Evolutionary conservation across 2,797 vertebrate species (phyloP).

Genomic region (Myoxocephalus aenaeus): DNA sequence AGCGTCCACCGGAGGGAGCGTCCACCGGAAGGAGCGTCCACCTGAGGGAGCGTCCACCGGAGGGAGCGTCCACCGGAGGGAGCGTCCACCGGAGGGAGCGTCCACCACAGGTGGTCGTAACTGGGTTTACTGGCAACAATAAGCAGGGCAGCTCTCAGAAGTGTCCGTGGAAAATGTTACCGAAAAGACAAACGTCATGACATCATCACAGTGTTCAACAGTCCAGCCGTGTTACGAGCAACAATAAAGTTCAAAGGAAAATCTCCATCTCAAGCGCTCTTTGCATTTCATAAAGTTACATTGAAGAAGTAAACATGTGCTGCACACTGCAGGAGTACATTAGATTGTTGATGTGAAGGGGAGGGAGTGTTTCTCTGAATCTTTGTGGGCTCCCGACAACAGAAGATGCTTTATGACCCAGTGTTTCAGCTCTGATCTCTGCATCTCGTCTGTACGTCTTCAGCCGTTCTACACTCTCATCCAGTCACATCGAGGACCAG

Average conservation of each 20-base stretch:
- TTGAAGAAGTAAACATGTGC: slow-evolving; percentile 63
- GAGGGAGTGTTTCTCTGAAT: slow-evolving; percentile 12
- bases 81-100: too few relatives aligned
- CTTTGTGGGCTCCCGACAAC: slow-evolving; percentile 74
- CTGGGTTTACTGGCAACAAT: slow-evolving; percentile 59
- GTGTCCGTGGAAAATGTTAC: slow-evolving; percentile 27
- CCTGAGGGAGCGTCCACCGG: too few relatives aligned
- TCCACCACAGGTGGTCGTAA: too few relatives aligned
- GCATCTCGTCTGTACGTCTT: neutral
- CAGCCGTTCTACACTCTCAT: slow-evolving; percentile 23
- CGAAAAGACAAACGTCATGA: slow-evolving; percentile 28
- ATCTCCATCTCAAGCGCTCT: slow-evolving; percentile 10
- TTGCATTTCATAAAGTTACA: slow-evolving; percentile 51
- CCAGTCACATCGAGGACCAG: slow-evolving; percentile 15
- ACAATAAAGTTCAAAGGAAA: slow-evolving; percentile 62
- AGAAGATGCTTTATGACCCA: slow-evolving; percentile 74
- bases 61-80: too few relatives aligned
- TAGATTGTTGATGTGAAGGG: slow-evolving; percentile 35
- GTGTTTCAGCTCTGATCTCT: slow-evolving; percentile 3
- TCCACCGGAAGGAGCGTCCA: too few relatives aligned
- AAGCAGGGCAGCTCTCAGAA: slow-evolving; percentile 47
- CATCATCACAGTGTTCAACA: slow-evolving; percentile 16
- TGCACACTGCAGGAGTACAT: slow-evolving; percentile 35
- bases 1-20: neutral
- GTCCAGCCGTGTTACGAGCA: slow-evolving; percentile 23